Percentiles rank a stretch among this genome's conserved stretches.
These are phyloP conservation scores for Gymnocheta viridis DNA, from an alignment of 2,888 invertebrate species.

Conservation along the genomic window DNA sequence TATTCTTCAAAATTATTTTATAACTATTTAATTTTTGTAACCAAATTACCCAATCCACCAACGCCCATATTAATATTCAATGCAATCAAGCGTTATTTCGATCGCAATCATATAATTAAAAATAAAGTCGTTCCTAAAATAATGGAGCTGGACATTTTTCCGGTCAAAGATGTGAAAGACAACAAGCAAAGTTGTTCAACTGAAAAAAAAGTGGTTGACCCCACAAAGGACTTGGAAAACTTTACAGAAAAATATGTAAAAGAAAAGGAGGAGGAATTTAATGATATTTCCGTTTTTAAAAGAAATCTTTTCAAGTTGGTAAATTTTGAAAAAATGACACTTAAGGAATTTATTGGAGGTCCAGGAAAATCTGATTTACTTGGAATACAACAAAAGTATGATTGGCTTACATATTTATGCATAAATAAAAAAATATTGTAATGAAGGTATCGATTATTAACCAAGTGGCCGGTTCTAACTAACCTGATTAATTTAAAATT, in stretches of 20 bases:
- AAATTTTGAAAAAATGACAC: constrained; percentile 18
- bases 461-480: too few relatives aligned
- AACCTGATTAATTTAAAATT: too few relatives aligned
- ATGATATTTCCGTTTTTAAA: not conserved
- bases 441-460: too few relatives aligned
- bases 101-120: not conserved
- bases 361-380: constrained; percentile 29
- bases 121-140: not conserved
- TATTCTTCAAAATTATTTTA: not conserved
- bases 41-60: not conserved
- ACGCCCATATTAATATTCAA: not conserved
- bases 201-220: not conserved
- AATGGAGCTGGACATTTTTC: not conserved
- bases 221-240: not conserved
- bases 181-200: not conserved
- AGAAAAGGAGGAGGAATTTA: not conserved
- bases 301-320: constrained; percentile 11
- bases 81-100: constrained; percentile 9
- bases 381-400: not conserved
- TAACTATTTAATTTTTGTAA: not conserved
- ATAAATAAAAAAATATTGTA: too few relatives aligned
- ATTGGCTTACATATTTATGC: not conserved
- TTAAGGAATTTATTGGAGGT: constrained; percentile 4
- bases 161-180: not conserved
- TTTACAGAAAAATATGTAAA: not conserved